Evolutionary conservation across 2,888 invertebrate genomes (phyloP).

Genomic region (Cenopis cana): DNA sequence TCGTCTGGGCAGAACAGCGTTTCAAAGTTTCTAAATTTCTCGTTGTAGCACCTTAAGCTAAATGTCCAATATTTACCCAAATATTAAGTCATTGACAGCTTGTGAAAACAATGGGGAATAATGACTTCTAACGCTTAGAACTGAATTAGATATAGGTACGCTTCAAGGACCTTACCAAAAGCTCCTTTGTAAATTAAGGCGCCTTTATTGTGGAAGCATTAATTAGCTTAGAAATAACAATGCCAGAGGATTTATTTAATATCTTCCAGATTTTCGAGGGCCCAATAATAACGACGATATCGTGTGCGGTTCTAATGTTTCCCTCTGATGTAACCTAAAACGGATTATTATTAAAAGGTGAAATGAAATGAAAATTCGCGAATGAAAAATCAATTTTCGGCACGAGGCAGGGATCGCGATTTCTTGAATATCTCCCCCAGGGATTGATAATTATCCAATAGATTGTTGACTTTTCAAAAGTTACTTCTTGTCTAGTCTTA

Average conservation of each 20-base stretch:
- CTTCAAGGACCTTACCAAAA: constrained; percentile 60
- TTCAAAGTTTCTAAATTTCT: no score
- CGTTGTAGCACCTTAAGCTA: no score
- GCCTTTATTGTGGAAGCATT: constrained; percentile 67
- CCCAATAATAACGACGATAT: constrained; percentile 46
- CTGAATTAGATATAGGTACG: constrained; percentile 10
- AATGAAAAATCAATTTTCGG: constrained; percentile 42
- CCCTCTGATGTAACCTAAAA: constrained; percentile 30
- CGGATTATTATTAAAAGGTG: constrained; percentile 40
- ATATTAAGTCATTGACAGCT: no score
- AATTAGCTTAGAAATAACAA: constrained; percentile 65
- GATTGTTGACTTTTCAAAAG: not conserved
- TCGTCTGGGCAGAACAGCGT: no score
- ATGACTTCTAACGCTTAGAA: not conserved
- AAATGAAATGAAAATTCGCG: constrained; percentile 32
- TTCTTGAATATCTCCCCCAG: constrained; percentile 14
- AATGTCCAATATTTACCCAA: no score
- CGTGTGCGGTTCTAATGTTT: constrained; percentile 15
- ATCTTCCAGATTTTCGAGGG: constrained; percentile 53
- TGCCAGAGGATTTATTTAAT: constrained; percentile 54
- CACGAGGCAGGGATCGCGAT: constrained; percentile 26
- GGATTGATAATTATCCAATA: constrained; percentile 26
- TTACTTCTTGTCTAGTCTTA: no score
- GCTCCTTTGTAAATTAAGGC: constrained; percentile 69
- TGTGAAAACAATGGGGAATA: constrained; percentile 56